phyloP scores from a whole-genome alignment of 2,888 invertebrate genomes.

The Hypolimnas misippus region DNA sequence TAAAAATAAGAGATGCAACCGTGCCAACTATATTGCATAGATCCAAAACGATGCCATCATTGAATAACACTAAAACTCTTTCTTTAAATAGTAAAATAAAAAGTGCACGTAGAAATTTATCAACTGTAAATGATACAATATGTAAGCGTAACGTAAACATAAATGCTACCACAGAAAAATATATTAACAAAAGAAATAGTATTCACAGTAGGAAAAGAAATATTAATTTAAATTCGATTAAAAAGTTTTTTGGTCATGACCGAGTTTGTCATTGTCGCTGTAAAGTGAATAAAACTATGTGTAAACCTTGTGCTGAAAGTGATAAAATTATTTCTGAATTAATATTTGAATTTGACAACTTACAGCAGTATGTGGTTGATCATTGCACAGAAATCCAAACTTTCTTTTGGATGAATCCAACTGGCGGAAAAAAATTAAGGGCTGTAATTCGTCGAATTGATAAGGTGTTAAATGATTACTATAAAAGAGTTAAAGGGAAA shows the following conservation, averaged over 20 bases:
- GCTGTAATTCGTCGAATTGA: conserved; percentile 64
- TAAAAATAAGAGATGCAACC: conserved; percentile 31
- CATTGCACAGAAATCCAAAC: conserved; percentile 75
- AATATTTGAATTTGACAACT: conserved; percentile 66
- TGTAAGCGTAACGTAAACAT: not conserved
- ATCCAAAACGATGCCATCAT: not conserved
- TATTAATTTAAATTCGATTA: conserved; percentile 57
- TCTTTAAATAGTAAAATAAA: conserved; percentile 52
- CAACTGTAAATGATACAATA: not conserved
- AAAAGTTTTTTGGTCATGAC: conserved; percentile 60
- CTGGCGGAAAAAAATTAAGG: conserved; percentile 63
- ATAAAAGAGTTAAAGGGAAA: conserved; percentile 66
- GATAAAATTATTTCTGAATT: conserved; percentile 69
- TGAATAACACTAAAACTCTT: conserved; percentile 46
- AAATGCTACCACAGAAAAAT: not conserved
- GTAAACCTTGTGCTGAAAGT: conserved; percentile 65
- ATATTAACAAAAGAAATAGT: not conserved
- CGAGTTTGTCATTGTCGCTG: conserved; percentile 66
- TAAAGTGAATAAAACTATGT: conserved; percentile 62
- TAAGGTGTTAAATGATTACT: conserved; percentile 62
- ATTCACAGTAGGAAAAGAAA: conserved; percentile 40
- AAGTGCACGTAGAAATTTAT: not conserved
- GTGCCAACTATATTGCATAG: not conserved
- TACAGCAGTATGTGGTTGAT: conserved; percentile 64
- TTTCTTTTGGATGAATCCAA: conserved; percentile 70